Percentiles rank a stretch among this genome's conserved stretches.
These are phyloP conservation scores for Scolopax bukidnonensis DNA, from an alignment of 2,797 vertebrate species.

Conservation along the genomic window DNA sequence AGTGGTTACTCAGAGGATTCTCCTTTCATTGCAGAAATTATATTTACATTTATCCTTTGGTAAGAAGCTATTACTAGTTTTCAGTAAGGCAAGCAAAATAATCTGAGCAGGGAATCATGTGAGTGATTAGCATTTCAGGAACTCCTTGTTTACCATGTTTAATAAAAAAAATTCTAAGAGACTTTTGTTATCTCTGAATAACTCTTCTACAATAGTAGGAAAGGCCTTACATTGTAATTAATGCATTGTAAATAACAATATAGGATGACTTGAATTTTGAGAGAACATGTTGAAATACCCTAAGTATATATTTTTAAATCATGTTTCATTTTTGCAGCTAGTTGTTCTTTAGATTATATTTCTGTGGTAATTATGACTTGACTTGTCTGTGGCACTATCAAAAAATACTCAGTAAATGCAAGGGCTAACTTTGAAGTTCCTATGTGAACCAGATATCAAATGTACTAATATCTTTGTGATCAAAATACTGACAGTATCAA, in stretches of 20 bases:
- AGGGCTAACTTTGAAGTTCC: neutral
- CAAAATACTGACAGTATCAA: neutral
- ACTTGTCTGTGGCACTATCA: neutral
- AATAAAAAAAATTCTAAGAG: conserved; percentile 22
- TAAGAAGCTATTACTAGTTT: neutral
- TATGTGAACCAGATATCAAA: neutral
- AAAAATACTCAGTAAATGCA: neutral
- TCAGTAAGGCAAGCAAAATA: neutral
- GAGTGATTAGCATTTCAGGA: neutral
- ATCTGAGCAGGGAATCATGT: neutral
- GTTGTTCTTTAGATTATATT: neutral
- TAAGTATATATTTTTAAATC: neutral
- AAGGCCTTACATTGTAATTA: conserved; percentile 56
- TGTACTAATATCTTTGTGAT: neutral
- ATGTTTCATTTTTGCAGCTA: neutral
- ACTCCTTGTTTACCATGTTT: neutral
- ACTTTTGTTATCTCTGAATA: conserved; percentile 50
- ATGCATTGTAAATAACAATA: conserved; percentile 26
- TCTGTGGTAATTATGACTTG: neutral
- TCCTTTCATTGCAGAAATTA: neutral
- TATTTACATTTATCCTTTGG: neutral
- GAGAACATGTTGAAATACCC: conserved; percentile 8
- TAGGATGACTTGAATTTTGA: conserved; percentile 11
- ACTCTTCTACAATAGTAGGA: conserved; percentile 56
- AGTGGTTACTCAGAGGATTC: neutral